A percentile compares a stretch with the other conserved stretches of the same genome.
Conservation (phyloP, 2,888 invertebrate species). For the Hecatera dysodea region DNA sequence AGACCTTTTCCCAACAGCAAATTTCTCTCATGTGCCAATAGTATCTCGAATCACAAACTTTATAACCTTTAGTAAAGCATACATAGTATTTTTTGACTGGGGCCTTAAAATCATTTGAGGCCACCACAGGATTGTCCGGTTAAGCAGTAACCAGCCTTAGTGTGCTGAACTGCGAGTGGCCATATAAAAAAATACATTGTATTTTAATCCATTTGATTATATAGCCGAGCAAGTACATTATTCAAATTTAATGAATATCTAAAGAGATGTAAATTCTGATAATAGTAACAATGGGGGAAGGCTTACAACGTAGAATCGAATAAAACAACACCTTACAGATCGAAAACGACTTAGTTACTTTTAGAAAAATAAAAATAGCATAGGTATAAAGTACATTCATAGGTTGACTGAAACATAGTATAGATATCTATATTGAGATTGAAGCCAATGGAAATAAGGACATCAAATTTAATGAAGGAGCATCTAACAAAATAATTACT, state of each 20-base stretch:
- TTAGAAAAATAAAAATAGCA: constrained; percentile 8
- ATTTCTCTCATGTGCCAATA: constrained; percentile 15
- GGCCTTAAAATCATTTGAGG: no score
- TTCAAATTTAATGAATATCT: constrained; percentile 20
- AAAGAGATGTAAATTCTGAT: constrained; percentile 20
- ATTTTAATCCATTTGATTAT: constrained; percentile 27
- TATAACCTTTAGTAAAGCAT: constrained; percentile 17
- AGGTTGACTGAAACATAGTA: background rate
- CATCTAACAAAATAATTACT: constrained; percentile 18
- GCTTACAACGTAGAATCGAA: constrained; percentile 3
- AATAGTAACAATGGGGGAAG: constrained; percentile 25
- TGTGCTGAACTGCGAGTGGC: no score
- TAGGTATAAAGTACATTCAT: constrained; percentile 7
- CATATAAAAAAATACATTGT: no score
- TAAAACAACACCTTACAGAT: constrained; percentile 5
- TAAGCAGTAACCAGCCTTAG: no score
- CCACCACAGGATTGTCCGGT: no score
- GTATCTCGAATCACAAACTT: constrained; percentile 17
- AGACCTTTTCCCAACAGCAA: constrained; percentile 24
- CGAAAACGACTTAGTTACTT: background rate
- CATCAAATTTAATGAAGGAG: constrained; percentile 8
- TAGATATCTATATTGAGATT: no score
- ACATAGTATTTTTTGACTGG: constrained; percentile 47
- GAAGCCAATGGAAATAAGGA: background rate
- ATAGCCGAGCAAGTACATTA: constrained; percentile 1